Conservation (phyloP, 2,888 invertebrate species). For the Electrophaes corylata region DNA sequence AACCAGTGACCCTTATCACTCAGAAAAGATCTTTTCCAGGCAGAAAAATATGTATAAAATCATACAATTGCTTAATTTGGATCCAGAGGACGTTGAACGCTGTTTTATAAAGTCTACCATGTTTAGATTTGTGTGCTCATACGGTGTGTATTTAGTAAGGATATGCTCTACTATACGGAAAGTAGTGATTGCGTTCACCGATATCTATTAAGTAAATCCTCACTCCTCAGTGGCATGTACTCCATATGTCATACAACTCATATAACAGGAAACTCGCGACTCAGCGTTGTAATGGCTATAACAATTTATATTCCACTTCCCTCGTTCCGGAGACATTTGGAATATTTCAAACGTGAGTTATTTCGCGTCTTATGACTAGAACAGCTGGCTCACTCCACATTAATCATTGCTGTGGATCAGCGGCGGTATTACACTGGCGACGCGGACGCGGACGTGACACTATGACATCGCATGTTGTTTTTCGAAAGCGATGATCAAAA, state of each 20-base stretch:
- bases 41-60: too few relatives aligned
- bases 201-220: too few relatives aligned
- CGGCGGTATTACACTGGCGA: too few relatives aligned
- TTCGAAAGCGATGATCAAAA: too few relatives aligned
- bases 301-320: conserved; percentile 42
- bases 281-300: conserved; percentile 34
- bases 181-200: not conserved
- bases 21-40: too few relatives aligned
- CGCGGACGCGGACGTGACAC: too few relatives aligned
- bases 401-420: not conserved
- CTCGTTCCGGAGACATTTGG: conserved; percentile 31
- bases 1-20: too few relatives aligned
- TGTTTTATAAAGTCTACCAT: too few relatives aligned
- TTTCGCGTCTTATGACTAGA: conserved; percentile 20
- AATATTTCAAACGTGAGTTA: conserved; percentile 44
- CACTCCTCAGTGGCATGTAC: not conserved
- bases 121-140: not conserved
- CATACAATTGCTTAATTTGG: too few relatives aligned
- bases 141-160: not conserved
- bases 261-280: conserved; percentile 11
- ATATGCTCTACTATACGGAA: not conserved
- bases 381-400: conserved; percentile 18
- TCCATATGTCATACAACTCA: conserved; percentile 9
- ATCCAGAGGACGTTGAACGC: too few relatives aligned
- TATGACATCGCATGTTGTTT: too few relatives aligned